phyloP scores from a whole-genome alignment of 2,113 vertebrate species.

The Seriola rivoliana region DNA sequence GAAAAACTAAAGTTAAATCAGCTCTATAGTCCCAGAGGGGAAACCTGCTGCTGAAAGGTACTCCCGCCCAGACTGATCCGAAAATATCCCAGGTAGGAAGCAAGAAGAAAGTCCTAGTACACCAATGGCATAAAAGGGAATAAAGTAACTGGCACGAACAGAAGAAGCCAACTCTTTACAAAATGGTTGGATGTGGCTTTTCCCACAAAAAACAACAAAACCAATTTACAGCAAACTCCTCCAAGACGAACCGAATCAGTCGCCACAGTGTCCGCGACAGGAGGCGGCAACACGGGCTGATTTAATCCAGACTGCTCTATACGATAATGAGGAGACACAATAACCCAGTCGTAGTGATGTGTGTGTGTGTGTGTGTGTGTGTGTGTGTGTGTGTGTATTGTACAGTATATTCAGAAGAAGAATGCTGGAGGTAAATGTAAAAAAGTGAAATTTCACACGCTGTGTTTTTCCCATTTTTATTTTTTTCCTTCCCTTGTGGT shows the following conservation, averaged over 20 bases:
- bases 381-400: not conserved
- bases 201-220: conserved; percentile 24
- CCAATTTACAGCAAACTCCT: not conserved
- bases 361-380: not conserved
- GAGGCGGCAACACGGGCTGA: not conserved
- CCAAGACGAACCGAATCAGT: conserved; percentile 2
- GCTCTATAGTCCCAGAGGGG: too few relatives aligned
- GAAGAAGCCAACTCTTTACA: not conserved
- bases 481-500: not conserved
- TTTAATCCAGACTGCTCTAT: not conserved
- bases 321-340: not conserved
- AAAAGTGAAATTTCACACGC: conserved; percentile 21
- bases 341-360: not conserved
- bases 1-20: not conserved
- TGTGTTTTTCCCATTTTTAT: not conserved
- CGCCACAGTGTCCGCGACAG: not conserved
- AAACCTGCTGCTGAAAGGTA: not conserved
- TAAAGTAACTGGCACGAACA: not conserved
- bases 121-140: not conserved
- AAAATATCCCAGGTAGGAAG: not conserved
- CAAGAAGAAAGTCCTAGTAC: not conserved
- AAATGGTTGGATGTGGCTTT: not conserved
- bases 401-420: not conserved
- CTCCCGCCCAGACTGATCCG: not conserved
- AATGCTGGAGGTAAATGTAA: conserved; percentile 12